phyloP scores from a whole-genome alignment of 2,797 vertebrate genomes.

The Threskiornis aethiopicus region DNA sequence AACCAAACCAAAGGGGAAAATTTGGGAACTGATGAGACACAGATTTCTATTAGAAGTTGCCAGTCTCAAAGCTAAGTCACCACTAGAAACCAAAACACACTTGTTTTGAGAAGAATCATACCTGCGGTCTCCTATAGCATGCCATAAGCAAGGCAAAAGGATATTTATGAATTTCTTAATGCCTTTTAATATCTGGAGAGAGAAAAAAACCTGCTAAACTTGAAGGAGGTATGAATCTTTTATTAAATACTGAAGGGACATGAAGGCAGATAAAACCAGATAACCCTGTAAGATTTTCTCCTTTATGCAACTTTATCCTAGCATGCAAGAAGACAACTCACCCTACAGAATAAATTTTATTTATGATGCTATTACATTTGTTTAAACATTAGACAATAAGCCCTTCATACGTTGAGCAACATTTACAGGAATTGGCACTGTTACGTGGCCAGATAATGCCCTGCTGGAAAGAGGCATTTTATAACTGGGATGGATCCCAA shows the following conservation, averaged over 20 bases:
- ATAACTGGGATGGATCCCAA: conserved; percentile 43
- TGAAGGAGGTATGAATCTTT: not conserved
- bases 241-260: not conserved
- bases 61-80: not conserved
- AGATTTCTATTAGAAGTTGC: not conserved
- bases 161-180: not conserved
- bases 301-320: not conserved
- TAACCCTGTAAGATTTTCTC: not conserved
- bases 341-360: not conserved
- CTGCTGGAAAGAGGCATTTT: conserved; percentile 21
- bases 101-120: not conserved
- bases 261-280: not conserved
- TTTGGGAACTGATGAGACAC: not conserved
- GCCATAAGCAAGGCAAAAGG: not conserved
- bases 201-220: not conserved
- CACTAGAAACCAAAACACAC: not conserved
- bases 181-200: not conserved
- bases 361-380: conserved; percentile 21
- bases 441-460: not conserved
- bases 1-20: not conserved
- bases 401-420: not conserved
- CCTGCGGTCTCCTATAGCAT: not conserved
- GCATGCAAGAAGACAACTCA: not conserved
- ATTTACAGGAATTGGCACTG: not conserved
- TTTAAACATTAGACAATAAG: conserved; percentile 22